Base-by-base conservation (phyloP, 2,888 invertebrate species). In the Dexiosoma caninum region DNA sequence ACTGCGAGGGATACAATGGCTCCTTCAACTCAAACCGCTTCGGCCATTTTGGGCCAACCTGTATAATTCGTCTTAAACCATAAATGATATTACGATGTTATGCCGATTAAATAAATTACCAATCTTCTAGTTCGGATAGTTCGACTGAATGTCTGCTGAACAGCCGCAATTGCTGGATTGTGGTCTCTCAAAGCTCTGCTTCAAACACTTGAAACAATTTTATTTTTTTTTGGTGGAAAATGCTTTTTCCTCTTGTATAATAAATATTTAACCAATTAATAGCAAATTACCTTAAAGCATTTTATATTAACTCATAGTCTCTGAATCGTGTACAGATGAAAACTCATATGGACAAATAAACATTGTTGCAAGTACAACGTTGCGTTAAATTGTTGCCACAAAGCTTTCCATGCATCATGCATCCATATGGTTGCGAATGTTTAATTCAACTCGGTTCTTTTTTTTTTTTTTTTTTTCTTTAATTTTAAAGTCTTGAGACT, bases 251-350 rank as follows among this genome's bases (percentile, higher is more conserved):
- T 60, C 37, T 70, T 70, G 57, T 80, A 27, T 77, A 83, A 86
- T 85, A 85, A 84, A 84, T 86, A 85, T 85, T 83, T 59, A 80
- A 79, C 84, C 87, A 87, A 87, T 87, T 87, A 87, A 87, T 87
- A 86, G 86, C 85, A 83, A 87, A 87, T 87, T 86, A 87, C 83
- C 87, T 85, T 83, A 62, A 82, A 84, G 85, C 85, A 51, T 64
- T 81, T 81, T 57, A 62, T 80, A 80, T 64, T 62, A 51, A 46
- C 42, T 64, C 53, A 40, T 37, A 42, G n/a, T n/a, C 21, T 66
- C 44, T 3, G 19, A 40, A n/a, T 37, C 37, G 27, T 46, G 37
- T 19, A 37, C 2, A 7, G 1, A 4, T 49, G n/a, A 53, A 23
- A 53, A 53, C 51, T 40, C 49, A 23, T 40, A 51, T 49, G 57